These are phyloP conservation scores for Chironomus striatipennis DNA, from an alignment of 1,140 invertebrate species.

Conservation along the genomic window DNA sequence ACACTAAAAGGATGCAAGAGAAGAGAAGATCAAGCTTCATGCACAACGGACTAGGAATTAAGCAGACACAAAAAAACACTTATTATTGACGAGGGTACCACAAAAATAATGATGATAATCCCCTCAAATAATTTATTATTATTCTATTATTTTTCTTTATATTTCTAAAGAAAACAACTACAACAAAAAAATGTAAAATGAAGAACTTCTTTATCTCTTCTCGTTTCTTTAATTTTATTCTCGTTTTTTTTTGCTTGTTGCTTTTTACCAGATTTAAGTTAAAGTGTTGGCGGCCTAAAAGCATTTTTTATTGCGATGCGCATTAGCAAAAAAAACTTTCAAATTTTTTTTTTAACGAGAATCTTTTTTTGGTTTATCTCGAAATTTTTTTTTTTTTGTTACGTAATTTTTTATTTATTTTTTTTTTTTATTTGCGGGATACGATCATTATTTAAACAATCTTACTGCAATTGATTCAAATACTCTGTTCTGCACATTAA, in stretches of 20 bases:
- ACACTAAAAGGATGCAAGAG: background rate
- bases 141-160: background rate
- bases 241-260: background rate
- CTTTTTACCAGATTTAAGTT: background rate
- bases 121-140: conserved; percentile 20
- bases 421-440: no score
- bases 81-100: conserved; percentile 19
- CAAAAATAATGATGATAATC: conserved; percentile 18
- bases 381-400: no score
- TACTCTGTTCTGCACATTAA: no score
- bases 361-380: no score
- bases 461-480: no score
- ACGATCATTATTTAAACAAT: no score
- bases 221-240: background rate
- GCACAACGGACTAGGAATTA: no score
- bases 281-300: conserved; percentile 20
- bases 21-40: background rate
- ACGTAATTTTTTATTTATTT: no score
- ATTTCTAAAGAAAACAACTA: background rate
- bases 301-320: background rate
- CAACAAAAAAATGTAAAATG: background rate
- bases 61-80: background rate
- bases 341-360: background rate
- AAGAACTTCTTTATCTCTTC: background rate
- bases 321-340: background rate